Evolutionary conservation across 2,113 vertebrate species (phyloP), one percentile per base, ranked within the genome.

Genomic region (Sceloporus undulatus): DNA sequence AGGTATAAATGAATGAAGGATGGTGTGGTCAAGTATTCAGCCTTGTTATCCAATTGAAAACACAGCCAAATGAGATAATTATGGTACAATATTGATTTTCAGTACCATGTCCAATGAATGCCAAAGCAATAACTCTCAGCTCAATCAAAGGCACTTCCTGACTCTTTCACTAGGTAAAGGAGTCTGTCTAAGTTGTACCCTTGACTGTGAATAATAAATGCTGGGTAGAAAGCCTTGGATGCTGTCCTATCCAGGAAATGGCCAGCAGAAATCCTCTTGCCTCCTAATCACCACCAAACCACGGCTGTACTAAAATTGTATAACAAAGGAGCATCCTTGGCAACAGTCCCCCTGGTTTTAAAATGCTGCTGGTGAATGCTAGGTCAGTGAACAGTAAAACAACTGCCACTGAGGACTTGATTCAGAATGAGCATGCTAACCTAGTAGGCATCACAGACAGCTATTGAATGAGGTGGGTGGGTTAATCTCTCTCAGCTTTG

Each of bases 11-110:
- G 87, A 74, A 89, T 91, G 91, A 94, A 84, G 56, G 73, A 94
- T 84, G 56, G 68, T 82, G 56, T 89, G 85, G 89, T 91, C 93
- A 87, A 90, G 81, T 16, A 68, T 2, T 90, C 89, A 93, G 88
- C 89, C 91, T 94, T 87, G 90, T 94, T 95, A 94, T 88, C 85
- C 94, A 92, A 94, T 92, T 89, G 91, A 87, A 95, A 94, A 94
- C 88, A 87, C 40, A 86, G 90, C 82, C 42, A 94, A 93, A 94
- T 95, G 94, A 96, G 88, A 93, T 95, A 92, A 95, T 94, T 95
- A 94, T 87, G 62, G 91, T 88, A 89, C 92, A 88, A 87, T 92
- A 95, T 93, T 1, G 89, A 95, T 94, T 94, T 91, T 87, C 65
- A 95, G 88, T 80, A 93, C 88, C 79, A 87, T 89, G 80, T 25